A percentile compares a stretch with the other conserved stretches of the same genome.
Conservation (phyloP, 37 sponge, comb jelly and placozoan genomes). For the Beroe ovata region DNA sequence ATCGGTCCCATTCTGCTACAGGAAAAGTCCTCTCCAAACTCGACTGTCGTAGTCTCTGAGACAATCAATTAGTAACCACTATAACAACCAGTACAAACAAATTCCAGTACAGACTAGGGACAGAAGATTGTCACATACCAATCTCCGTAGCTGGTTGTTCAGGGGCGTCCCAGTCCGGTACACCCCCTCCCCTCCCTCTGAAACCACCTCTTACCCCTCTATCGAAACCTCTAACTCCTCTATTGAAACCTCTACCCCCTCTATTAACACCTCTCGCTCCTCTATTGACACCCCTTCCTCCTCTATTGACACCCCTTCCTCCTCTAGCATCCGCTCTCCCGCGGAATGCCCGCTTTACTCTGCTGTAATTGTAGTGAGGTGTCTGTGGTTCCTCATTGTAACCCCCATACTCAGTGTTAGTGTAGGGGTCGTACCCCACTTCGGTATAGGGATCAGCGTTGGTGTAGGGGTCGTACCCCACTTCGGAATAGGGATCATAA, state of each 20-base stretch:
- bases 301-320: conserved; percentile 6
- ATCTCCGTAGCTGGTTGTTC: too few species aligned
- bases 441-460: background rate
- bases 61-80: too few species aligned
- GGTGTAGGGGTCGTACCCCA: background rate
- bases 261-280: background rate
- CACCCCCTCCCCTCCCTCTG: too few species aligned
- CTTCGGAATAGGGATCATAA: too few species aligned
- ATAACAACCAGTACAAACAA: too few species aligned
- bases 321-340: background rate
- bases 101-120: too few species aligned
- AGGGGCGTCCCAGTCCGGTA: too few species aligned
- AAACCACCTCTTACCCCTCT: too few species aligned
- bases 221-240: background rate
- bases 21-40: background rate
- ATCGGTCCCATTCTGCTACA: background rate
- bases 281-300: background rate
- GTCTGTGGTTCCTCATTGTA: too few species aligned
- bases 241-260: background rate
- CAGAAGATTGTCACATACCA: too few species aligned
- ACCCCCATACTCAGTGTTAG: background rate
- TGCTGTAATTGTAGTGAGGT: too few species aligned
- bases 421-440: background rate
- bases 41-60: background rate
- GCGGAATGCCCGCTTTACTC: too few species aligned